Evolutionary conservation across 2,888 invertebrate species (phyloP).

Genomic region (Adelognathus sp.): DNA sequence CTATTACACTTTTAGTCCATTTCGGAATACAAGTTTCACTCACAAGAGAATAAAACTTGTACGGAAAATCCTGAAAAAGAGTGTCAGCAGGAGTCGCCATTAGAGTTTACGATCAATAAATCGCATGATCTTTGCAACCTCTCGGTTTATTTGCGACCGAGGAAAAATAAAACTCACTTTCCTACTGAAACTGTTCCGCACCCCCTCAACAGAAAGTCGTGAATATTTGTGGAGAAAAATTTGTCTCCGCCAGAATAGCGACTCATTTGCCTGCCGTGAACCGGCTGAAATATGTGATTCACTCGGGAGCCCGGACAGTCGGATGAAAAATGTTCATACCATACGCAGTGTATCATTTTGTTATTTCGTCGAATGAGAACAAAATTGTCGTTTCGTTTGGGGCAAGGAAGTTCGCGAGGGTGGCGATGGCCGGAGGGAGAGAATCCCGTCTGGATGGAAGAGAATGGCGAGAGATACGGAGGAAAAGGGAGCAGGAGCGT

Average conservation of each 20-base stretch:
- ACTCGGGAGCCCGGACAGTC: not conserved
- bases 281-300: not conserved
- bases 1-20: no score
- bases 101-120: no score
- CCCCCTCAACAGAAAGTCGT: not conserved
- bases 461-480: not conserved
- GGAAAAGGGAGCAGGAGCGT: not conserved
- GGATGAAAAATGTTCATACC: not conserved
- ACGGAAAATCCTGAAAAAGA: no score
- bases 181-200: no score
- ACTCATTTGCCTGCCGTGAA: not conserved
- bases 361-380: constrained; percentile 5
- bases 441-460: constrained; percentile 19
- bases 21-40: no score
- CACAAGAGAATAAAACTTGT: no score
- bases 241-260: not conserved
- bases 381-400: not conserved
- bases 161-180: no score
- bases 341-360: not conserved
- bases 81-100: no score
- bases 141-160: no score
- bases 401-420: not conserved
- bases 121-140: no score
- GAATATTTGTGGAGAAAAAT: not conserved
- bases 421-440: constrained; percentile 13